Percentiles rank a stretch among this genome's conserved stretches.
Evolutionary conservation across 2,113 vertebrate species (phyloP).

Genomic region (Picathartes gymnocephalus): DNA sequence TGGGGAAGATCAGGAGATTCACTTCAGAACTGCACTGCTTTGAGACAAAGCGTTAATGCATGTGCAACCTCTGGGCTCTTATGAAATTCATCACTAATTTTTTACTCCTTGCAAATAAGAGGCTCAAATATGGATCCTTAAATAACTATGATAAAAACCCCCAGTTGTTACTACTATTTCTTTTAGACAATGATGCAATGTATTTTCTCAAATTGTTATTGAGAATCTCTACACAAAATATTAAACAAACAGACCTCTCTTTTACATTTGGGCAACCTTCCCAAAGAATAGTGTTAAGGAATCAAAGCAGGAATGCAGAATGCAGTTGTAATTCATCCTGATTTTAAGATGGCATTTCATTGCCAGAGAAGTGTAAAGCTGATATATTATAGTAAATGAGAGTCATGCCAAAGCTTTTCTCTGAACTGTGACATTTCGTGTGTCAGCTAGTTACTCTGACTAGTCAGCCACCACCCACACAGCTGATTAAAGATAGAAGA

Average conservation of each 20-base stretch:
- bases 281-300: neutral
- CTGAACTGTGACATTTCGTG: conserved; percentile 27
- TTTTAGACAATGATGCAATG: neutral
- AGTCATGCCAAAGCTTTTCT: conserved; percentile 17
- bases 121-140: neutral
- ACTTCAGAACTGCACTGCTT: neutral
- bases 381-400: conserved; percentile 24
- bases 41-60: neutral
- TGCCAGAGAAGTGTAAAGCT: neutral
- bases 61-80: neutral
- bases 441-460: conserved; percentile 36
- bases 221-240: neutral
- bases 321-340: neutral
- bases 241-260: neutral
- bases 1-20: neutral
- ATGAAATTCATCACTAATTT: neutral
- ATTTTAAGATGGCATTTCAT: conserved; percentile 9
- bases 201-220: neutral
- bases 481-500: conserved; percentile 26
- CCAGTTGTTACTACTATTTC: neutral
- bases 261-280: neutral
- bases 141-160: neutral
- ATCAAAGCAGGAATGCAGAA: neutral
- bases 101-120: neutral
- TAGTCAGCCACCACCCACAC: conserved; percentile 51